Evolutionary conservation across 2,888 invertebrate genomes (phyloP).

Genomic region (Boloria selene): DNA sequence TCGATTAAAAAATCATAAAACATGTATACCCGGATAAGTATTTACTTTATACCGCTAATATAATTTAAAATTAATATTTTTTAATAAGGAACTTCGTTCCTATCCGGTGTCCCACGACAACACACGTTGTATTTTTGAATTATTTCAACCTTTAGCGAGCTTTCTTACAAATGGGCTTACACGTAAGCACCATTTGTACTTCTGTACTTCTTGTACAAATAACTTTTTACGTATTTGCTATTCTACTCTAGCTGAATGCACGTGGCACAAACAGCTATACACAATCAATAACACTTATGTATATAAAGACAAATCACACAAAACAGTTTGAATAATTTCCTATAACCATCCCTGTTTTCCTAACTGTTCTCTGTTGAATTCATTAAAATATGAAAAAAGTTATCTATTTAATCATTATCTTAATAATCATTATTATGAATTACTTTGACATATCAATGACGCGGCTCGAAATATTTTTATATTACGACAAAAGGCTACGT

Average conservation of each 20-base stretch:
- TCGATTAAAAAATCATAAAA: no score
- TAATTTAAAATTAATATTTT: no score
- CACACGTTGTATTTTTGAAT: constrained; percentile 52
- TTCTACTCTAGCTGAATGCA: constrained; percentile 66
- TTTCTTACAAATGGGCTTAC: constrained; percentile 47
- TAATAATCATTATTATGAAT: constrained; percentile 79
- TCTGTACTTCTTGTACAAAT: constrained; percentile 51
- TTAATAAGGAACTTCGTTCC: no score
- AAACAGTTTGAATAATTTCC: constrained; percentile 71
- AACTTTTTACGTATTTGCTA: constrained; percentile 59
- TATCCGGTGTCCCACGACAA: no score
- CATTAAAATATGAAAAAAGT: constrained; percentile 70
- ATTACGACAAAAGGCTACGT: constrained; percentile 68
- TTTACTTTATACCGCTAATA: no score
- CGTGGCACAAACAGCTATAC: constrained; percentile 71
- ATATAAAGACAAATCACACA: constrained; percentile 76
- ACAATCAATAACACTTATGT: constrained; percentile 79
- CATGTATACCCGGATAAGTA: no score
- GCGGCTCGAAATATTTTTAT: constrained; percentile 80
- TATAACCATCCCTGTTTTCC: constrained; percentile 81
- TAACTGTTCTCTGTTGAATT: constrained; percentile 77
- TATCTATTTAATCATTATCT: constrained; percentile 76
- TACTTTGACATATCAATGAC: constrained; percentile 82
- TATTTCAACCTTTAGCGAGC: constrained; percentile 78
- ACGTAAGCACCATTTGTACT: constrained; percentile 53